phyloP scores from a whole-genome alignment of 2,888 invertebrate species.

The Eupeodes latifasciatus region DNA sequence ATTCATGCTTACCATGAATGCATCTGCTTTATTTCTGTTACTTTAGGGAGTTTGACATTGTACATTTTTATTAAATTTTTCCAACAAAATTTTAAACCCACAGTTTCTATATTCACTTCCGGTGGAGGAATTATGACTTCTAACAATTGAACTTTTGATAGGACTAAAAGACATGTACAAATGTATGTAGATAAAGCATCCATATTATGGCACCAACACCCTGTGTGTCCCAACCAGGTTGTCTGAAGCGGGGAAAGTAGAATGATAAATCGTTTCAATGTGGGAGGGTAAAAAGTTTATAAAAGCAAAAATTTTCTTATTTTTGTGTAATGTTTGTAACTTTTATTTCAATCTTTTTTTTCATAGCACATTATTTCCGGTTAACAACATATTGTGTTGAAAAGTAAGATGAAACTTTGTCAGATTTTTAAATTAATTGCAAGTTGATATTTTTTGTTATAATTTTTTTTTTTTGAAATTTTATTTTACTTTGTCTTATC shows the following conservation, averaged over 20 bases:
- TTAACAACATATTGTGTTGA: conserved; percentile 20
- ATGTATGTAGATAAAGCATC: not conserved
- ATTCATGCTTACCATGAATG: conserved; percentile 6
- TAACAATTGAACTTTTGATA: conserved; percentile 15
- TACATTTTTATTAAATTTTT: conserved; percentile 66
- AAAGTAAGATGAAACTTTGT: conserved; percentile 11
- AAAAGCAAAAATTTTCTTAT: not conserved
- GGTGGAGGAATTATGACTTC: conserved; percentile 1
- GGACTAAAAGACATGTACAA: not conserved
- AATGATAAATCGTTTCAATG: conserved; percentile 7
- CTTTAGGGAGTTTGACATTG: conserved; percentile 38
- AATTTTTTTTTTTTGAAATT: not conserved
- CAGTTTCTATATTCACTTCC: conserved; percentile 55
- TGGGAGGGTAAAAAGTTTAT: not conserved
- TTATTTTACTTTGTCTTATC: too few species aligned
- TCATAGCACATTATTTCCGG: conserved; percentile 5
- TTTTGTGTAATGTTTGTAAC: not conserved
- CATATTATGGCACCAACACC: not conserved
- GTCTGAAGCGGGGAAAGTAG: conserved; percentile 7
- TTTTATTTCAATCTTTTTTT: not conserved
- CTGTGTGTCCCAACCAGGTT: not conserved
- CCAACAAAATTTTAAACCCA: conserved; percentile 30
- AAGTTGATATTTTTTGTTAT: not conserved
- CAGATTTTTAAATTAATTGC: conserved; percentile 30
- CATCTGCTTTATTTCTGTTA: conserved; percentile 33